Evolutionary conservation across 2,888 invertebrate genomes (phyloP).

Genomic region (Periphyllus acericola): DNA sequence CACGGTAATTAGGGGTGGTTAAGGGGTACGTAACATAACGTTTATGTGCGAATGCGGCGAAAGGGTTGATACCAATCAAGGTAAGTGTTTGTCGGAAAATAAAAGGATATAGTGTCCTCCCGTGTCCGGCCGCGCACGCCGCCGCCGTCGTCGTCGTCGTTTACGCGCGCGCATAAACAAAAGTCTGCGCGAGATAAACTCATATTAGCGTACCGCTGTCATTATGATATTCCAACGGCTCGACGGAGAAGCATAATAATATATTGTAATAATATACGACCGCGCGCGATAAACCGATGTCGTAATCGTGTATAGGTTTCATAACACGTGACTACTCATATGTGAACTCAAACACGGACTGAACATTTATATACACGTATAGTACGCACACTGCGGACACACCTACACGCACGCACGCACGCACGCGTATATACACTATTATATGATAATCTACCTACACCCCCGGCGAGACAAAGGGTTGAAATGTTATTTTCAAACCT

Average conservation of each 20-base stretch:
- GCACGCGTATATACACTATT: background rate
- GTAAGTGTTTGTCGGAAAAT: conserved; percentile 2
- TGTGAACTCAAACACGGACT: background rate
- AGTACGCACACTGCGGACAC: background rate
- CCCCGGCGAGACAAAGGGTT: background rate
- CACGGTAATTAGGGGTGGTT: background rate
- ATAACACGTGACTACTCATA: background rate
- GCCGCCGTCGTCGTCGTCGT: background rate
- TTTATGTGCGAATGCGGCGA: background rate
- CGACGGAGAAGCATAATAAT: no score
- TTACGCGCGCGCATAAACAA: no score
- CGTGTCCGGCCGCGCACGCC: background rate
- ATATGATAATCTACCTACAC: background rate
- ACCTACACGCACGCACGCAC: background rate
- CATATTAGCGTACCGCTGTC: no score
- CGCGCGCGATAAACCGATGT: background rate
- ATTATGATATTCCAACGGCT: no score
- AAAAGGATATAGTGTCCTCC: background rate
- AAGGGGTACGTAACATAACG: background rate
- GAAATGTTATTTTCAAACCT: conserved; percentile 4
- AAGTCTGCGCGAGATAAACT: no score
- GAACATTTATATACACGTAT: background rate
- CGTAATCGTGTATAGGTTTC: background rate
- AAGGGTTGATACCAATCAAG: background rate
- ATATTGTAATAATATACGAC: no score